Percentiles rank a stretch among this genome's conserved stretches.
Conservation (phyloP, 2,797 vertebrate species). For the Cynodonichthys magdalenae region DNA sequence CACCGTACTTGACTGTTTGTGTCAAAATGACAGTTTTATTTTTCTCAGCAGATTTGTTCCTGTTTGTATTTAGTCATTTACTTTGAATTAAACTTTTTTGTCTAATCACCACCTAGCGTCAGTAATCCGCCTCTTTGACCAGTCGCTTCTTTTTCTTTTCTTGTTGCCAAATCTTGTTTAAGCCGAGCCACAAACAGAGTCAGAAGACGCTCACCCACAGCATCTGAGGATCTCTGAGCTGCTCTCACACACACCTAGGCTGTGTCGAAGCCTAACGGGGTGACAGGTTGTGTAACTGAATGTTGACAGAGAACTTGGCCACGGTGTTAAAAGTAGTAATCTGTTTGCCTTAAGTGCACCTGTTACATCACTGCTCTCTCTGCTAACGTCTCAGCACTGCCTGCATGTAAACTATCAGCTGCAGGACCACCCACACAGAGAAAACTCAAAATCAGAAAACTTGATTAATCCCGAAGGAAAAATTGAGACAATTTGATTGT, state of each 20-base stretch:
- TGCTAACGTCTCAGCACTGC: background rate
- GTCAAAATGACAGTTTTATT: too few species aligned
- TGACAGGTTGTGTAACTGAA: conserved; percentile 52
- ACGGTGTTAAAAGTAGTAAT: conserved; percentile 39
- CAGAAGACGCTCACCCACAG: conserved; percentile 12
- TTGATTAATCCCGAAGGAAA: too few species aligned
- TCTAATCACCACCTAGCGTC: background rate
- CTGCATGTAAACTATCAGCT: background rate
- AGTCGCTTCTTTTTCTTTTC: background rate
- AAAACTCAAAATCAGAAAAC: too few species aligned
- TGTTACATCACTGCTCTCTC: conserved; percentile 35
- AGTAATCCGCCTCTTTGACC: background rate
- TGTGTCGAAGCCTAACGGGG: conserved; percentile 24
- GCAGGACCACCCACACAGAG: background rate
- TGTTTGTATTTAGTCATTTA: too few species aligned
- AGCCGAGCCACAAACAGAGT: background rate
- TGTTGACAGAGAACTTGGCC: conserved; percentile 23
- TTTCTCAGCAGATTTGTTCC: too few species aligned
- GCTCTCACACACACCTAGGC: background rate
- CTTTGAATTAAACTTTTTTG: too few species aligned
- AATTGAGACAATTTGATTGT: too few species aligned
- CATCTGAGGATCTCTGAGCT: conserved; percentile 16
- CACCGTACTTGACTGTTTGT: too few species aligned
- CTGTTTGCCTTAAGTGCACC: conserved; percentile 29
- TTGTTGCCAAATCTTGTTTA: background rate